Percentiles rank a stretch among this genome's conserved stretches.
phyloP scores from a whole-genome alignment of 1,140 invertebrate genomes.

The Papilio dardanus region DNA sequence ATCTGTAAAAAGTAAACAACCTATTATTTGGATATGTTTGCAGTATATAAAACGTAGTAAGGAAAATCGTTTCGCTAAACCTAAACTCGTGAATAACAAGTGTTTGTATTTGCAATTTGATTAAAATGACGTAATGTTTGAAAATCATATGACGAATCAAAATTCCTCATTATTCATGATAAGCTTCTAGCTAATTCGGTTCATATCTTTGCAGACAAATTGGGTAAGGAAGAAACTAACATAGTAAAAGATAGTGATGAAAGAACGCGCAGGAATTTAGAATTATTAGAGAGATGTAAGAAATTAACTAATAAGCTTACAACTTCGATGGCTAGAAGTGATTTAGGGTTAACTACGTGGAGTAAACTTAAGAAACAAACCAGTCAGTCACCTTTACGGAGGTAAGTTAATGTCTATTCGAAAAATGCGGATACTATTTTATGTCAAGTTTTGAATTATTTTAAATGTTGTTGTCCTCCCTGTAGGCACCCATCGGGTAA shows the following conservation, averaged over 20 bases:
- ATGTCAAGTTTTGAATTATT: slow-evolving; percentile 8
- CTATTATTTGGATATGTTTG: not conserved
- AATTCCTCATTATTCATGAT: slow-evolving; percentile 54
- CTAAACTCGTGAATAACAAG: not conserved
- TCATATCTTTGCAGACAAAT: slow-evolving; percentile 75
- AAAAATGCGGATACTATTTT: slow-evolving; percentile 18
- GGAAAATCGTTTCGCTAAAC: not conserved
- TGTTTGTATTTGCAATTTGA: not conserved
- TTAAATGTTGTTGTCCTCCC: slow-evolving; percentile 46
- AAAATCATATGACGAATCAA: slow-evolving; percentile 49
- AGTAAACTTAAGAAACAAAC: slow-evolving; percentile 89
- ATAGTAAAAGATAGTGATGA: slow-evolving; percentile 78
- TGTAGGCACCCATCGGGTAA: slow-evolving; percentile 90
- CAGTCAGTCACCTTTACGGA: slow-evolving; percentile 77
- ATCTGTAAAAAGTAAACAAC: not conserved
- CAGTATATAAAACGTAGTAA: not conserved
- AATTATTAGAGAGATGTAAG: slow-evolving; percentile 81
- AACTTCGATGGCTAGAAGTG: slow-evolving; percentile 91
- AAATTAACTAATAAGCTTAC: slow-evolving; percentile 83
- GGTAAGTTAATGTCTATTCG: slow-evolving; percentile 54
- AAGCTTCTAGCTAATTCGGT: slow-evolving; percentile 51
- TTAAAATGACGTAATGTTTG: slow-evolving; percentile 56
- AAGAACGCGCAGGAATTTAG: slow-evolving; percentile 82
- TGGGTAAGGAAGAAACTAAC: slow-evolving; percentile 71
- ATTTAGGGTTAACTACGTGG: slow-evolving; percentile 92